Conservation (phyloP, 2,113 vertebrate genomes). For the Rhynchopsitta pachyrhyncha region DNA sequence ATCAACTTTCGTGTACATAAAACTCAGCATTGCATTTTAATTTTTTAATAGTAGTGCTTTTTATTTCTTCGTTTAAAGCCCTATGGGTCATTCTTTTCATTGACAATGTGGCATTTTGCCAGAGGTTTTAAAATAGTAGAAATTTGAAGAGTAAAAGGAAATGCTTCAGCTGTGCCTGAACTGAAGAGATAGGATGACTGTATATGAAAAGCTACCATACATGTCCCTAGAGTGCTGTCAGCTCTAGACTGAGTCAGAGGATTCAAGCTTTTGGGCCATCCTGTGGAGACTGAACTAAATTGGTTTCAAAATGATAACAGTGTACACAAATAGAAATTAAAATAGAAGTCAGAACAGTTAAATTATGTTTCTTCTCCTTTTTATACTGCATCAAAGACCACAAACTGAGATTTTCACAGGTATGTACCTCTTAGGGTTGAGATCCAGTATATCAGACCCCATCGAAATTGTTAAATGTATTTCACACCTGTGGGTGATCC, state of each 20-base stretch:
- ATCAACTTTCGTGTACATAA: background rate
- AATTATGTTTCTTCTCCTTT: background rate
- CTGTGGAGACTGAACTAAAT: background rate
- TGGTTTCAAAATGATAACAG: background rate
- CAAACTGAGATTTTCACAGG: background rate
- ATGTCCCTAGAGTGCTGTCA: background rate
- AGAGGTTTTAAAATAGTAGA: constrained; percentile 16
- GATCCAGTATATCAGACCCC: background rate
- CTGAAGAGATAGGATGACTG: constrained; percentile 11
- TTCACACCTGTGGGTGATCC: background rate
- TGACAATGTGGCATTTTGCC: background rate
- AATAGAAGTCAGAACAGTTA: background rate
- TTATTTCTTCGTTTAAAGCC: background rate
- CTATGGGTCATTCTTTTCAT: background rate
- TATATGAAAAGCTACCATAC: background rate
- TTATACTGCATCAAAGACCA: background rate
- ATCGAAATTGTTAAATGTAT: background rate
- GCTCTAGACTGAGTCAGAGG: background rate
- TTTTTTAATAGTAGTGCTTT: background rate
- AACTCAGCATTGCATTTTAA: background rate
- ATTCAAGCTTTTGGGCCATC: background rate
- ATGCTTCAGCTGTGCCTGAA: constrained; percentile 27
- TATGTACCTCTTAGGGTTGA: background rate
- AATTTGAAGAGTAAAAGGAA: constrained; percentile 15
- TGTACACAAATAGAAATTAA: background rate